phyloP scores from a whole-genome alignment of 2,888 invertebrate genomes.

The Nemotelus nigrinus region DNA sequence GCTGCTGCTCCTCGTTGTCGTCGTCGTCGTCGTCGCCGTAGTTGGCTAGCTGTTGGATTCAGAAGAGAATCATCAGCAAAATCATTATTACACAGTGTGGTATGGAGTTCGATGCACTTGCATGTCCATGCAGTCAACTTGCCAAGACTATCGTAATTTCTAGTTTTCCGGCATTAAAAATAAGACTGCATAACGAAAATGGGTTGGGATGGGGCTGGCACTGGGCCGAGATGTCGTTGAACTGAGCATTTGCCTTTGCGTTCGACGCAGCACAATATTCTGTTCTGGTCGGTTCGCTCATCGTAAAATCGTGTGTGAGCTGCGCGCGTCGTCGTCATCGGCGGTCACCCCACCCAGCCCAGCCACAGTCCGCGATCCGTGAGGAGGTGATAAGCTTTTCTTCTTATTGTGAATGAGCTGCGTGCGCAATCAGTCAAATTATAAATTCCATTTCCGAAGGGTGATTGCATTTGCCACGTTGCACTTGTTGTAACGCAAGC shows the following conservation, averaged over 20 bases:
- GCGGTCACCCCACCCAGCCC: not conserved
- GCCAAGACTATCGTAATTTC: conserved; percentile 44
- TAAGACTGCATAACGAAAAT: conserved; percentile 32
- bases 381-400: conserved; percentile 32
- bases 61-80: not conserved
- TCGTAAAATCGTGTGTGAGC: conserved; percentile 29
- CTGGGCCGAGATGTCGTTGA: conserved; percentile 42
- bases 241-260: not conserved
- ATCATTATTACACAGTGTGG: not conserved
- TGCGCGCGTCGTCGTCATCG: conserved; percentile 10
- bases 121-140: conserved; percentile 38
- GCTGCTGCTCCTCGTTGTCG: not conserved
- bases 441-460: not conserved
- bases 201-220: conserved; percentile 36
- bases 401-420: conserved; percentile 1
- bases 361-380: not conserved
- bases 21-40: conserved; percentile 4
- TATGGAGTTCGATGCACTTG: conserved; percentile 40
- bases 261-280: not conserved
- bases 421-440: conserved; percentile 25
- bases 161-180: conserved; percentile 44
- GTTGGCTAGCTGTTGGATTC: not conserved
- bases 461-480: not conserved
- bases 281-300: conserved; percentile 1
- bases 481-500: not conserved